Base-by-base conservation (phyloP, 1,140 invertebrate genomes). In the Eulimnadia texana region DNA sequence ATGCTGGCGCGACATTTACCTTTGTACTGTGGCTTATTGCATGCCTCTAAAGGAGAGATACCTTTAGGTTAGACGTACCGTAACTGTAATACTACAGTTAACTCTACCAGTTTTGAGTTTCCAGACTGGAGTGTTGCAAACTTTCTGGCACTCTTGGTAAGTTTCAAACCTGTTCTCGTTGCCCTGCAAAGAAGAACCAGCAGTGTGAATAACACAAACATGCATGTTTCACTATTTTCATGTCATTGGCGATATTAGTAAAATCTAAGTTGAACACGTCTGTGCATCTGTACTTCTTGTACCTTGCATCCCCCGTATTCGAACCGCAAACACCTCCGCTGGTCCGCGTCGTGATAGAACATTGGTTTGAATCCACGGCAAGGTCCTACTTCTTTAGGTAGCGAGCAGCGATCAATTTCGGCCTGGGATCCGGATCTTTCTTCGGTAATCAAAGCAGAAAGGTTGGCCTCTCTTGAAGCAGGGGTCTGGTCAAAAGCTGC, bases 311-410 rank as follows among this genome's bases (percentile, higher is more conserved):
- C 82, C 2, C 82, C 81, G 63, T 83, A 84, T n/a, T 77, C 76
- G 67, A 85, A 86, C 66, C 79, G 77, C 58, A 79, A 70, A 67
- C 87, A 88, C n/a, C 73, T 67, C 49, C 83, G 81, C 2, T 77
- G 78, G 2, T 73, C 69, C 13, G 70, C 67, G 61, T 93, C 85
- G 68, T 83, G 93, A 70, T 84, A 90, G 76, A 80, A 93, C n/a
- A n/a, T n/a, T n/a, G n/a, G n/a, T n/a, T n/a, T n/a, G n/a, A n/a
- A n/a, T n/a, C n/a, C n/a, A n/a, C n/a, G n/a, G n/a, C n/a, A n/a
- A n/a, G n/a, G n/a, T n/a, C n/a, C n/a, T n/a, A n/a, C n/a, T n/a
- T n/a, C 62, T 67, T 79, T 75, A 29, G 88, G 83, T 68, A 95
- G 70, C 56, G 69, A 70, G 73, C 92, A 92, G 0, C 80, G 71